Percentiles rank a stretch among this genome's conserved stretches.
phyloP scores from a whole-genome alignment of 2,888 invertebrate species.

The Celastrina argiolus region DNA sequence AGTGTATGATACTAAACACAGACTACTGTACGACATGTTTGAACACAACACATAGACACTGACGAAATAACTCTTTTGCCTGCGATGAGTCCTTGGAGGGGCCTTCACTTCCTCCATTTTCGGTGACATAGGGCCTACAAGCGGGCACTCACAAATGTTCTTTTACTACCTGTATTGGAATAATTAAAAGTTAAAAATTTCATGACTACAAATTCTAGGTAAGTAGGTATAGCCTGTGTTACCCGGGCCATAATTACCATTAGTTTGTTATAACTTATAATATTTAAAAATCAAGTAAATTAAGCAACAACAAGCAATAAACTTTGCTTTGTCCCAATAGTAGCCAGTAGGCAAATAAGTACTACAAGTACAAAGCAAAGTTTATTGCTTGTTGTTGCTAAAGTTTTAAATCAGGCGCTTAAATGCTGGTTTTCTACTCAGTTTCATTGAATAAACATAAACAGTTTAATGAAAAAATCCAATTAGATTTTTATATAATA shows the following conservation, averaged over 20 bases:
- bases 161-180: constrained; percentile 4
- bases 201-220: too few species aligned
- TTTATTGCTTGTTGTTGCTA: not conserved
- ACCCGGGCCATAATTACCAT: too few species aligned
- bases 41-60: constrained; percentile 17
- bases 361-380: not conserved
- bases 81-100: constrained; percentile 10
- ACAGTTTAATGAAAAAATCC: too few species aligned
- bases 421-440: not conserved
- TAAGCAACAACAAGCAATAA: too few species aligned
- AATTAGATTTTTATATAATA: too few species aligned
- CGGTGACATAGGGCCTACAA: not conserved
- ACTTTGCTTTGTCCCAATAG: too few species aligned
- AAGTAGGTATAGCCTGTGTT: too few species aligned
- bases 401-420: not conserved
- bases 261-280: too few species aligned
- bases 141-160: not conserved
- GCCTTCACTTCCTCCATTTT: constrained; percentile 12
- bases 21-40: not conserved
- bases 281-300: too few species aligned
- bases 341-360: too few species aligned
- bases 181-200: too few species aligned
- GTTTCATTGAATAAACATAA: too few species aligned
- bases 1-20: not conserved
- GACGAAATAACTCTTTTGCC: constrained; percentile 6